Base-by-base conservation (phyloP, 2,113 vertebrate species). In the Hippocampus comes region DNA sequence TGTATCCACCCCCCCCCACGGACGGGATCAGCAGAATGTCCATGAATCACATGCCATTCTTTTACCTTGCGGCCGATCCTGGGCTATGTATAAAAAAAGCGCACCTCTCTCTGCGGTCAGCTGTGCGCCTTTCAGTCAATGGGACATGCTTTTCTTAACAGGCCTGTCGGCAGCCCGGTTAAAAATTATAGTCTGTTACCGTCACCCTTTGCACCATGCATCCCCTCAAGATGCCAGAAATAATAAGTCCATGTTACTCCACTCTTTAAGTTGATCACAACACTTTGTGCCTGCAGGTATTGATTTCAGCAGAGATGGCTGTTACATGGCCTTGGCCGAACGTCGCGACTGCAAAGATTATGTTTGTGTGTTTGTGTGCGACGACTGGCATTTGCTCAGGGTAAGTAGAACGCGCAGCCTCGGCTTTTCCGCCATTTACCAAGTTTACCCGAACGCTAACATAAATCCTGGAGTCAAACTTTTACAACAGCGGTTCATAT, bases 311-410 rank as follows among this genome's bases (percentile, higher is more conserved):
- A 92, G 88, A 82, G 95, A 99, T 0, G 97, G 97, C 11, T 92
- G 89, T 73, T 97, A 98, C 67, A 88, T 98, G 95, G 97, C 97
- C 0, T 80, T 99, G 82, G 97, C 94, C 0, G 97, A 99, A 78
- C 89, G 97, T 1, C 92, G 97, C 0, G 97, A 99, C 93, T 99
- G 97, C 89, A 96, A 94, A 83, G 97, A 99, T 82, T 95, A 92
- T 38, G 80, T 99, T 66, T 98, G 97, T 87, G 83, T 99, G 86
- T 98, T 99, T 0, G 97, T 98, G 5, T 99, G 97, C 84, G 95
- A 91, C 0, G 94, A 96, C 90, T 98, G 97, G 97, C 96, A 98
- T 91, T 94, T 99, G n/a, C 91, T 99, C 42, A 91, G 96, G 89
- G 97, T 99, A 72, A 92, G 94, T 59, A 2, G 8, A 25, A 48